These are phyloP conservation scores for Heteromurus nitidus DNA, from an alignment of 2,888 invertebrate genomes.

Conservation along the genomic window DNA sequence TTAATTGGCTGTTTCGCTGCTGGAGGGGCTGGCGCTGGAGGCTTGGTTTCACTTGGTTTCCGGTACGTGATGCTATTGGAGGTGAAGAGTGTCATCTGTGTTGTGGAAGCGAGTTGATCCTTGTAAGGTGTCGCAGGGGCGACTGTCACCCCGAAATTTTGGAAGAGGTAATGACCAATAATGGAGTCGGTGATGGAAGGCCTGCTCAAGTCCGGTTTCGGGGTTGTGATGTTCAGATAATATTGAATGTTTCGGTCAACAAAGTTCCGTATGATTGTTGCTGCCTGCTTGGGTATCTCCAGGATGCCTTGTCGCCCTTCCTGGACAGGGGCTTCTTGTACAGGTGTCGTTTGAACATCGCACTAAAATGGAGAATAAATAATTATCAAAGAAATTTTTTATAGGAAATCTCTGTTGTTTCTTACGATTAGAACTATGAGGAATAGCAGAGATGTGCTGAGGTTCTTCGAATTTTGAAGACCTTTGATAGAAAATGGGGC, in stretches of 20 bases:
- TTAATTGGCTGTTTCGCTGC: neutral
- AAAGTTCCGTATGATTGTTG: conserved; percentile 23
- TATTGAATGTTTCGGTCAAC: conserved; percentile 7
- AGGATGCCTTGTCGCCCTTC: conserved; percentile 38
- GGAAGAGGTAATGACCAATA: conserved; percentile 29
- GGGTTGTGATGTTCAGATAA: conserved; percentile 24
- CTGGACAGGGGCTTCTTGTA: neutral
- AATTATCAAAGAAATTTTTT: too few species aligned
- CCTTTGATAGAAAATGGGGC: too few species aligned
- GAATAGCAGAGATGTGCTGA: neutral
- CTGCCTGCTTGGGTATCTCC: conserved; percentile 48
- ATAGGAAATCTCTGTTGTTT: too few species aligned
- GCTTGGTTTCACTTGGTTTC: neutral
- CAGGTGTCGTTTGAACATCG: neutral
- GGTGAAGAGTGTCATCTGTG: neutral
- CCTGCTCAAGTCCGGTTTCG: neutral
- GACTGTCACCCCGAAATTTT: neutral
- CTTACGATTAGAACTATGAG: neutral
- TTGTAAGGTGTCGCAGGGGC: conserved; percentile 12
- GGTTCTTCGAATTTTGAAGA: neutral
- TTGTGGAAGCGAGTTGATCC: neutral
- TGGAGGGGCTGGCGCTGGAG: neutral
- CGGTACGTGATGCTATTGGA: neutral
- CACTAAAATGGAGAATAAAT: too few species aligned
- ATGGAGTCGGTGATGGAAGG: conserved; percentile 27